These are phyloP conservation scores for Gopherus flavomarginatus DNA, from an alignment of 2,113 vertebrate genomes.

Conservation along the genomic window DNA sequence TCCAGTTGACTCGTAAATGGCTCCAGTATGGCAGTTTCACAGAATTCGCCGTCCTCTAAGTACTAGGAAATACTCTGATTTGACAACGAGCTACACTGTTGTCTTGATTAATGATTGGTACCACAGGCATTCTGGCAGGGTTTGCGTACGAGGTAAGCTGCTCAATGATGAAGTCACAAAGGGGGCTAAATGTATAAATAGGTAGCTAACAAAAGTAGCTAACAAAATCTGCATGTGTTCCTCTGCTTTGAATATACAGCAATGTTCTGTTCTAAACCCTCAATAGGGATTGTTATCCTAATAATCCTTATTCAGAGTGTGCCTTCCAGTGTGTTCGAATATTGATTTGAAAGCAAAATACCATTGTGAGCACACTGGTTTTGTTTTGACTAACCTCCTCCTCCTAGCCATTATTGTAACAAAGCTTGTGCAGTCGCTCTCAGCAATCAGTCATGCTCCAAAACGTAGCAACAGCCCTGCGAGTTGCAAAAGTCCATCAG, in stretches of 20 bases:
- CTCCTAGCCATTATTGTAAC: not conserved
- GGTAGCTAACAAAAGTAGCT: not conserved
- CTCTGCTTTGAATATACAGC: not conserved
- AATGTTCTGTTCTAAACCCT: conserved; percentile 11
- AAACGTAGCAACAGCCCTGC: not conserved
- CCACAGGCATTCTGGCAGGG: not conserved
- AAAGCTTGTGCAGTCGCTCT: not conserved
- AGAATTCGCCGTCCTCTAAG: conserved; percentile 28
- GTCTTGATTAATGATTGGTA: conserved; percentile 51
- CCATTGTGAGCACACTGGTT: not conserved
- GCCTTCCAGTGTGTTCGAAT: not conserved
- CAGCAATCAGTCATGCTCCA: not conserved
- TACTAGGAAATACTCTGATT: conserved; percentile 2
- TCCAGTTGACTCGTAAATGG: conserved; percentile 56
- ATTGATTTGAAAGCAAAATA: not conserved
- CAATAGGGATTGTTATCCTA: not conserved
- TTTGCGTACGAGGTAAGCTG: conserved; percentile 20
- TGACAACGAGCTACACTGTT: conserved; percentile 38
- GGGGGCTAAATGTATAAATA: conserved; percentile 5
- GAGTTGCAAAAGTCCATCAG: not conserved
- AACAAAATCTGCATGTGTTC: not conserved
- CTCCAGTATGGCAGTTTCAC: conserved; percentile 37
- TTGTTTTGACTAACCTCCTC: not conserved
- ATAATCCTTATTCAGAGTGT: not conserved
- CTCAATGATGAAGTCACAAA: conserved; percentile 21